Conservation (phyloP, 2,888 invertebrate species). For the Chymomyza amoena region DNA sequence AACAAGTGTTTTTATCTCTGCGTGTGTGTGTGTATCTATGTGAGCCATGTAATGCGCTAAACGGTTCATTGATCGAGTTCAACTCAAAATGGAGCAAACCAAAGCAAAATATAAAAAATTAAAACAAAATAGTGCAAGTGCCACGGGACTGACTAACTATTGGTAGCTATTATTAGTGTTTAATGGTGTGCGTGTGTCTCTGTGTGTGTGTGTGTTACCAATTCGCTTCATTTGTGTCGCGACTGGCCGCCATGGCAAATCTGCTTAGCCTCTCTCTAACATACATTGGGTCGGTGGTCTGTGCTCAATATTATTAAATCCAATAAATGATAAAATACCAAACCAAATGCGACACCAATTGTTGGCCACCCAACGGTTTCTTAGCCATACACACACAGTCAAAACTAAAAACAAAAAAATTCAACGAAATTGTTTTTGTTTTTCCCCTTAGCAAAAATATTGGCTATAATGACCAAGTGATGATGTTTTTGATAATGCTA, state of each 20-base stretch:
- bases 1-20: constrained; percentile 6
- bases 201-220: constrained; percentile 25
- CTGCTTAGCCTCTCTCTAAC: constrained; percentile 48
- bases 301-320: constrained; percentile 37
- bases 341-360: too few species aligned
- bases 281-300: neutral
- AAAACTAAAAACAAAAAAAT: neutral
- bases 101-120: neutral
- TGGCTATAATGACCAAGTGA: too few species aligned
- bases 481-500: too few species aligned
- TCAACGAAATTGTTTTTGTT: too few species aligned
- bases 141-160: constrained; percentile 9
- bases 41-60: constrained; percentile 40
- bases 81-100: constrained; percentile 59
- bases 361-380: too few species aligned
- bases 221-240: constrained; percentile 33
- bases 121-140: constrained; percentile 54
- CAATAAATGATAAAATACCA: constrained; percentile 29
- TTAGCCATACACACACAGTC: too few species aligned
- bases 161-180: neutral
- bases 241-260: constrained; percentile 30
- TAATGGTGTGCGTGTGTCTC: constrained; percentile 12
- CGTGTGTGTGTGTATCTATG: constrained; percentile 12
- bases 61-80: constrained; percentile 71
- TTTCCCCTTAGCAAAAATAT: too few species aligned